These are phyloP conservation scores for Myripristis murdjan DNA, from an alignment of 2,797 vertebrate genomes.

Conservation along the genomic window DNA sequence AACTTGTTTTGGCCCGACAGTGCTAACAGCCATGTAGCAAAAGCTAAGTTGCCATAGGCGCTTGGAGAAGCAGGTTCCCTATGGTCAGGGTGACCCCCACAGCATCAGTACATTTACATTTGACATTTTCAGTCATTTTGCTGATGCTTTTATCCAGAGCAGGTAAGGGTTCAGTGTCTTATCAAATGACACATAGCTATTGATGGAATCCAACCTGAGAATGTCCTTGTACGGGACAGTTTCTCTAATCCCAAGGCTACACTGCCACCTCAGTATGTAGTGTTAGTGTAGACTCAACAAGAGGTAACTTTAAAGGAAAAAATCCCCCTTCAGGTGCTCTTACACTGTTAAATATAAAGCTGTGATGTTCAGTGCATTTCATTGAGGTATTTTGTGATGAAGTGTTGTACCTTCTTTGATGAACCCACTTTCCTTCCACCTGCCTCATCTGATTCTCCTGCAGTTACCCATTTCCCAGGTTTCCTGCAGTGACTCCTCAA, in stretches of 20 bases:
- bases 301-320: slow-evolving; percentile 11
- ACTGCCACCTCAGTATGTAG: background rate
- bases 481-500: too few relatives aligned
- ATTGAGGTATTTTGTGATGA: slow-evolving; percentile 3
- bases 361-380: background rate
- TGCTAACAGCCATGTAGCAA: slow-evolving; percentile 8
- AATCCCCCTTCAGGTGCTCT: slow-evolving; percentile 13
- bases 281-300: slow-evolving; percentile 16
- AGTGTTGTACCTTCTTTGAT: slow-evolving; percentile 14
- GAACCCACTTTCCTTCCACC: background rate
- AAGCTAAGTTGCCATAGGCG: slow-evolving; percentile 32
- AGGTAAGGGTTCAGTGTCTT: background rate
- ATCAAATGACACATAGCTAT: background rate
- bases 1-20: slow-evolving; percentile 34
- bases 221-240: background rate
- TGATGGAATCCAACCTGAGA: slow-evolving; percentile 6
- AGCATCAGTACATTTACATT: slow-evolving; percentile 7
- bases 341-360: background rate
- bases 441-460: background rate
- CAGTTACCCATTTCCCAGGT: too few relatives aligned
- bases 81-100: slow-evolving; percentile 8
- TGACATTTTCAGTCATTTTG: slow-evolving; percentile 13
- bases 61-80: slow-evolving; percentile 15
- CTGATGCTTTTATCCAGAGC: slow-evolving; percentile 3
- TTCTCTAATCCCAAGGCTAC: background rate